Base-by-base conservation (phyloP, 2,113 vertebrate genomes). In the Lota lota region DNA sequence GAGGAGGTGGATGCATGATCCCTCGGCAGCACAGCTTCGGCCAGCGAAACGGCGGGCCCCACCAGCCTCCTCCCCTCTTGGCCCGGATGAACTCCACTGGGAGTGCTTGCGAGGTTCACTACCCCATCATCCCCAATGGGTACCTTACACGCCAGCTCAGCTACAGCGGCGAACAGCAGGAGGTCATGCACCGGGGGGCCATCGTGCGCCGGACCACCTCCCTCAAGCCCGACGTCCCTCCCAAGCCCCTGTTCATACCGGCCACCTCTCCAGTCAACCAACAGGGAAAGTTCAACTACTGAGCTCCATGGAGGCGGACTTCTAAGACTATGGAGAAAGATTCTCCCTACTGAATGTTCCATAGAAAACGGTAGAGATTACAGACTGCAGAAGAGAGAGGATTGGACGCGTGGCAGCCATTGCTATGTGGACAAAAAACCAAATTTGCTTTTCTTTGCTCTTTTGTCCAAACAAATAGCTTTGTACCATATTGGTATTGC, bases 401-500 rank as follows among this genome's bases (percentile, higher is more conserved):
- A 62, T 19, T 22, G 50, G 60, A 65, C 20, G 16, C 1, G 75
- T 85, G 83, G 75, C 83, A 85, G 80, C 81, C 70, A 69, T 72
- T 74, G 78, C 85, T 82, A 82, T 77, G 75, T 83, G 81, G 82
- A 87, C 68, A 77, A 76, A 81, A 76, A 83, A 88, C 87, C 79
- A 86, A 86, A 87, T 82, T 75, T 69, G 53, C 87, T 85, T 72
- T 71, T 72, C 72, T 70, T 65, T 66, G 76, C 60, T 78, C 83
- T 86, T 86, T 74, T 87, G 84, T 91, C 86, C 86, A 75, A 75
- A 87, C 86, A 64, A 86, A 89, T 91, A 91, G 91, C 88, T 91
- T 91, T 93, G 91, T 93, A 93, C 92, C 92, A 93, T 93, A 93
- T 93, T 93, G 92, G 92, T 93, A 93, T 92, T 91, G 90, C 88